Percentiles rank a stretch among this genome's conserved stretches.
These are phyloP conservation scores for Galeruca laticollis DNA, from an alignment of 2,888 invertebrate species.

Conservation along the genomic window DNA sequence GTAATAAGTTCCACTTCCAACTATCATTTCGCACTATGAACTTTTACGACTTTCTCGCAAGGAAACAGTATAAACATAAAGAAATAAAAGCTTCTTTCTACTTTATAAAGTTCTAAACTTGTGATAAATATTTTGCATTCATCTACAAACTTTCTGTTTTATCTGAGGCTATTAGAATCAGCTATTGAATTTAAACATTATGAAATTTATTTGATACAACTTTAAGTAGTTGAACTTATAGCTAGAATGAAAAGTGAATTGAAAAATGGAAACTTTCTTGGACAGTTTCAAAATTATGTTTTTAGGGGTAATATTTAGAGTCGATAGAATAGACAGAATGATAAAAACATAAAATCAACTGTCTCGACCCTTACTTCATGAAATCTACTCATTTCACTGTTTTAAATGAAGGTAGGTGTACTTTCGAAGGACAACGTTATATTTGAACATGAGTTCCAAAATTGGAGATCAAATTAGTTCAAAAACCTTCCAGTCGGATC, in stretches of 20 bases:
- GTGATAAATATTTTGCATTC: neutral
- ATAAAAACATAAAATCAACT: neutral
- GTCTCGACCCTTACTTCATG: too few relatives aligned
- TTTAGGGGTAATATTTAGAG: neutral
- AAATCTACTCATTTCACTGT: too few relatives aligned
- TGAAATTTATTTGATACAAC: too few relatives aligned
- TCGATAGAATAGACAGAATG: neutral
- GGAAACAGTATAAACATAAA: neutral
- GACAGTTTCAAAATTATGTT: neutral
- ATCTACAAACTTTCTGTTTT: neutral
- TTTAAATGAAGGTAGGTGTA: too few relatives aligned
- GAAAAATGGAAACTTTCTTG: neutral
- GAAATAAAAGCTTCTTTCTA: neutral
- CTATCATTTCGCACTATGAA: neutral
- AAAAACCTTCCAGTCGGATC: too few relatives aligned
- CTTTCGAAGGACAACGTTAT: too few relatives aligned
- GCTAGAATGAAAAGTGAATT: neutral
- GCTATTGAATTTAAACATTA: neutral
- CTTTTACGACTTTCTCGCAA: conserved; percentile 1
- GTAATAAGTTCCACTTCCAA: neutral
- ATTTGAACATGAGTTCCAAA: too few relatives aligned
- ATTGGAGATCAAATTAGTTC: too few relatives aligned
- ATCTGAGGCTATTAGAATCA: neutral
- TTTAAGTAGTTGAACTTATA: too few relatives aligned
- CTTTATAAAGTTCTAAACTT: neutral